Evolutionary conservation across 2,888 invertebrate species (phyloP).

Genomic region (Clostera curtula): DNA sequence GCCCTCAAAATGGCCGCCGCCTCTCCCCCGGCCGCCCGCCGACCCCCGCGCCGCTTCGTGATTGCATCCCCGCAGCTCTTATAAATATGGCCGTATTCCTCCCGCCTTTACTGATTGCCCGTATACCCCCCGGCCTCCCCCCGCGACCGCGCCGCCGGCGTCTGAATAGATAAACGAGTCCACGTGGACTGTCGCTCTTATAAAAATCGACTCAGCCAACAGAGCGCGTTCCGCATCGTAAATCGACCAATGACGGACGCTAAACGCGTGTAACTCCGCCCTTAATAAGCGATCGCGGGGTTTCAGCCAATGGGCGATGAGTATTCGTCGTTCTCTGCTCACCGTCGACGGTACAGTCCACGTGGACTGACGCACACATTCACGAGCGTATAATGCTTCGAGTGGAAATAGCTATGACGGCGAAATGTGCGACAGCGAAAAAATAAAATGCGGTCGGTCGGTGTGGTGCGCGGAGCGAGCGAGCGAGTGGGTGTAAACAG

Average conservation of each 20-base stretch:
- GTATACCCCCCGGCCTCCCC: slow-evolving; percentile 73
- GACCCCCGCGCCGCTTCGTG: slow-evolving; percentile 73
- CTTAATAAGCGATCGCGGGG: slow-evolving; percentile 71
- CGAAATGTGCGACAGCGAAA: slow-evolving; percentile 76
- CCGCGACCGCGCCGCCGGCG: slow-evolving; percentile 75
- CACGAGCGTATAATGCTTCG: slow-evolving; percentile 69
- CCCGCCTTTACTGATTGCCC: slow-evolving; percentile 77
- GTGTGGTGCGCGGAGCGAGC: slow-evolving; percentile 50
- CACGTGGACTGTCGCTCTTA: slow-evolving; percentile 73
- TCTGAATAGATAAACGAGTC: slow-evolving; percentile 77
- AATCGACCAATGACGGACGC: slow-evolving; percentile 39
- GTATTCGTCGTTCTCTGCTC: slow-evolving; percentile 54
- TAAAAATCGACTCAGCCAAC: slow-evolving; percentile 70
- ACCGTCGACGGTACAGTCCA: slow-evolving; percentile 66
- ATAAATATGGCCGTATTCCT: slow-evolving; percentile 77
- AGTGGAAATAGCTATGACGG: slow-evolving; percentile 76
- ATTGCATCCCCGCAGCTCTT: slow-evolving; percentile 77
- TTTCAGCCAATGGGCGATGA: slow-evolving; percentile 41
- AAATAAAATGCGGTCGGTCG: slow-evolving; percentile 76
- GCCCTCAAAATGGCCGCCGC: slow-evolving; percentile 84
- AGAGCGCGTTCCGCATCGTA: slow-evolving; percentile 25
- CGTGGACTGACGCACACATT: slow-evolving; percentile 69
- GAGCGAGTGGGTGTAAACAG: slow-evolving; percentile 74
- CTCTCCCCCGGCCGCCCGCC: slow-evolving; percentile 62
- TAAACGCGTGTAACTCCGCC: slow-evolving; percentile 71